Percentiles rank a stretch among this genome's conserved stretches.
These are phyloP conservation scores for Enteromius argenteus DNA, from an alignment of 2,797 vertebrate genomes.

Conservation along the genomic window DNA sequence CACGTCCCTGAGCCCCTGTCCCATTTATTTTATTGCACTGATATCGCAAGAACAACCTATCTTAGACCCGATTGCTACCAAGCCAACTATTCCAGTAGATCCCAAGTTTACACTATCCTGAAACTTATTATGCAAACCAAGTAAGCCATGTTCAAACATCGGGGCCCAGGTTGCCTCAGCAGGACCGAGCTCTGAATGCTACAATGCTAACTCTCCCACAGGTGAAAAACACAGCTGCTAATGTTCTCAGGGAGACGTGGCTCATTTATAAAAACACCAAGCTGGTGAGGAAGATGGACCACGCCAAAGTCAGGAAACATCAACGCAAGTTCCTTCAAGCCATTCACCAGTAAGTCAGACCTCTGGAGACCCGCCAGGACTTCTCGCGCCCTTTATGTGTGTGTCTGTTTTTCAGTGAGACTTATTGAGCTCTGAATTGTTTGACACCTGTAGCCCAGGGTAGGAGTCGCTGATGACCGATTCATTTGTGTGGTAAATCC, in stretches of 20 bases:
- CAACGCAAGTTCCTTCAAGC: constrained; percentile 99
- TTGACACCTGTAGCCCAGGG: constrained; percentile 84
- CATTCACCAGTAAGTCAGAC: constrained; percentile 98
- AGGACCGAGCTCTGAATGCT: neutral
- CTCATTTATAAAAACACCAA: constrained; percentile 99
- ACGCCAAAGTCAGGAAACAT: constrained; percentile 98
- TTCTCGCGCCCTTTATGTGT: neutral
- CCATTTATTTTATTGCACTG: neutral
- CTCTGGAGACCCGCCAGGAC: neutral
- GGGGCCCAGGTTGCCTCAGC: neutral
- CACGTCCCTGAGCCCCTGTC: neutral
- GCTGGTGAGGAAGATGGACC: constrained; percentile 99
- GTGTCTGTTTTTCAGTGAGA: constrained; percentile 43
- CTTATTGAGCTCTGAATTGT: constrained; percentile 82
- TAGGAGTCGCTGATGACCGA: constrained; percentile 1
- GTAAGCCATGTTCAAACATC: neutral
- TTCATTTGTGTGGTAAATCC: constrained; percentile 11
- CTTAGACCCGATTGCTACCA: neutral
- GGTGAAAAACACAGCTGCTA: constrained; percentile 99
- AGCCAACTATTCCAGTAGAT: neutral
- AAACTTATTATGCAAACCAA: constrained; percentile 2
- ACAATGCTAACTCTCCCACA: constrained; percentile 68
- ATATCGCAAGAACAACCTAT: neutral
- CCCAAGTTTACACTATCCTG: neutral
- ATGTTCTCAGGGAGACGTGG: constrained; percentile 99